A percentile compares a stretch with the other conserved stretches of the same genome.
Evolutionary conservation across 2,113 vertebrate species (phyloP).

Genomic region (Ondatra zibethicus): DNA sequence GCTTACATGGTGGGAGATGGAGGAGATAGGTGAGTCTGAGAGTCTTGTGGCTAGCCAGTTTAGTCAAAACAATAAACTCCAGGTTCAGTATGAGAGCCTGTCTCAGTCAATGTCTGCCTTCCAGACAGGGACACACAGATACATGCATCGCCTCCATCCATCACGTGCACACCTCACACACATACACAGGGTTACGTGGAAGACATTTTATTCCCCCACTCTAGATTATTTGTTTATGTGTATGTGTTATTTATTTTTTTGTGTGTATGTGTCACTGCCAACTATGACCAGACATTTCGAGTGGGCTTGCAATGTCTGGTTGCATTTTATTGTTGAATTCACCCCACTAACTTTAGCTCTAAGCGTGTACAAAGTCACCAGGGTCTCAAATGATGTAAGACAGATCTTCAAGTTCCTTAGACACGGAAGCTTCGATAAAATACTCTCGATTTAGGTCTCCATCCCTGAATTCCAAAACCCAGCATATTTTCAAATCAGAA

Average conservation of each 20-base stretch:
- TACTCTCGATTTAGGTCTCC: not conserved
- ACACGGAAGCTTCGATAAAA: not conserved
- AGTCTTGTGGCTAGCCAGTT: not conserved
- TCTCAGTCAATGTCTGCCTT: not conserved
- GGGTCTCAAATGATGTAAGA: conserved; percentile 8
- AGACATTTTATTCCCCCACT: no score
- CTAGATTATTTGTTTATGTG: no score
- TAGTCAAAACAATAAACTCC: not conserved
- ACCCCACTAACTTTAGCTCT: not conserved
- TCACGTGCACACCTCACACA: not conserved
- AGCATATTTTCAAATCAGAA: conserved; percentile 34
- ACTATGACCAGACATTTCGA: not conserved
- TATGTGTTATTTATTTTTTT: no score
- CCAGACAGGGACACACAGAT: not conserved
- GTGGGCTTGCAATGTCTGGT: not conserved
- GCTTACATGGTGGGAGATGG: not conserved
- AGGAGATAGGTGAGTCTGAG: not conserved
- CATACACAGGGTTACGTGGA: no score
- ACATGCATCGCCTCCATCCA: fast-evolving
- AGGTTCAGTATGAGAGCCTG: no score
- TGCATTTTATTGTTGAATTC: conserved; percentile 23
- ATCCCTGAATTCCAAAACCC: conserved; percentile 28
- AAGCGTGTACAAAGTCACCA: not conserved
- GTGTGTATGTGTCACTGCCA: no score
- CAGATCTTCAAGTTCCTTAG: conserved; percentile 27